Evolutionary conservation across 2,888 invertebrate species (phyloP).

Genomic region (Carterocephalus palaemon): DNA sequence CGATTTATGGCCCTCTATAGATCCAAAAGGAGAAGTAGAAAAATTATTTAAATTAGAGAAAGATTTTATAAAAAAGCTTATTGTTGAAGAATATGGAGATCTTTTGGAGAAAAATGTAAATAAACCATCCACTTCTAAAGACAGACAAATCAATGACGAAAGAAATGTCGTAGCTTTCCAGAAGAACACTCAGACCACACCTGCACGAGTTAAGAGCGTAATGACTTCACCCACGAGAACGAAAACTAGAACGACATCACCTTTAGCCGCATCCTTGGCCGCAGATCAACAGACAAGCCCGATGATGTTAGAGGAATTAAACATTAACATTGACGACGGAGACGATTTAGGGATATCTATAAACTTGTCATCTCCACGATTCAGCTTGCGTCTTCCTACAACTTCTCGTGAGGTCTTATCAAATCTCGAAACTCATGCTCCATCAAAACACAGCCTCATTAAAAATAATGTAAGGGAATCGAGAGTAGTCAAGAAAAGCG

Average conservation of each 20-base stretch:
- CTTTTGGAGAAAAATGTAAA: slow-evolving; percentile 56
- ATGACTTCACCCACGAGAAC: slow-evolving; percentile 71
- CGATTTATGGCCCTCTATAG: slow-evolving; percentile 58
- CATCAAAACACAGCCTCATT: not conserved
- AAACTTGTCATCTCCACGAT: slow-evolving; percentile 66
- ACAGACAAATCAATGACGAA: slow-evolving; percentile 26
- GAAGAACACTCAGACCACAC: slow-evolving; percentile 72
- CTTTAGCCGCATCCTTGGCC: slow-evolving; percentile 46
- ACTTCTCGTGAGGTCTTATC: slow-evolving; percentile 57
- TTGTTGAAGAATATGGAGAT: slow-evolving; percentile 66
- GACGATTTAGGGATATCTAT: slow-evolving; percentile 58
- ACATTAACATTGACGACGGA: slow-evolving; percentile 36
- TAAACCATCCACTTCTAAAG: slow-evolving; percentile 60
- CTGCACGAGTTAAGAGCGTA: slow-evolving; percentile 61
- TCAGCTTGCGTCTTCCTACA: slow-evolving; percentile 62
- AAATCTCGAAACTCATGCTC: slow-evolving; percentile 41
- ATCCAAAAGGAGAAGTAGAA: slow-evolving; percentile 58
- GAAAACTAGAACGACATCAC: slow-evolving; percentile 68
- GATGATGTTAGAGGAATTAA: slow-evolving; percentile 41
- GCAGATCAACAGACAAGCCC: slow-evolving; percentile 66
- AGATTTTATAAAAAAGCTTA: slow-evolving; percentile 66
- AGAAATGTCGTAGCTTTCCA: slow-evolving; percentile 51
- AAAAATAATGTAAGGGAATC: slow-evolving; percentile 1
- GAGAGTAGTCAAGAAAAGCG: not conserved
- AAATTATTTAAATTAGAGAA: slow-evolving; percentile 67